Evolutionary conservation across 2,888 invertebrate species (phyloP).

Genomic region (Falcaria lacertinaria): DNA sequence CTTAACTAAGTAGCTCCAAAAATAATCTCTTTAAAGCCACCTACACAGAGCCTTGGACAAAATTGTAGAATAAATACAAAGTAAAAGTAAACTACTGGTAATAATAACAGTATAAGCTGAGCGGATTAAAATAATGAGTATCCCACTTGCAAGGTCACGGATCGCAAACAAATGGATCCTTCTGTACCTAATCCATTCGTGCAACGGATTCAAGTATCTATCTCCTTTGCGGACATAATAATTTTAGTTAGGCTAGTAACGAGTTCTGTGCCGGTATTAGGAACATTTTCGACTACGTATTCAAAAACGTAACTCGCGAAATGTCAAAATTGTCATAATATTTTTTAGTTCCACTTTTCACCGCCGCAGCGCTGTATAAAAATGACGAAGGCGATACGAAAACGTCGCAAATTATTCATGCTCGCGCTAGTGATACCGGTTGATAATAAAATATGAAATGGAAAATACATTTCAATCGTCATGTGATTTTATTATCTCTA

Average conservation of each 20-base stretch:
- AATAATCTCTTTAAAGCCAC: too few species aligned
- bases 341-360: too few species aligned
- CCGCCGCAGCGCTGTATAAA: too few species aligned
- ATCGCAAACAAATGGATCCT: constrained; percentile 45
- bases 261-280: too few species aligned
- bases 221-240: constrained; percentile 34
- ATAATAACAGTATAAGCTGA: constrained; percentile 9
- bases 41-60: too few species aligned
- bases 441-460: background rate
- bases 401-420: too few species aligned
- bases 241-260: constrained; percentile 28
- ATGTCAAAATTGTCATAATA: too few species aligned
- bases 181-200: constrained; percentile 39
- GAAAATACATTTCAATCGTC: background rate
- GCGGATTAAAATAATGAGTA: constrained; percentile 40
- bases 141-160: constrained; percentile 47
- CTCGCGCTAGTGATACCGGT: constrained; percentile 3
- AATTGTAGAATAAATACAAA: too few species aligned
- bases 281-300: too few species aligned
- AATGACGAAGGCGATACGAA: too few species aligned
- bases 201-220: constrained; percentile 38
- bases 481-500: background rate
- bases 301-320: too few species aligned
- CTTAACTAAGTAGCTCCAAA: too few species aligned
- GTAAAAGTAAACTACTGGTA: constrained; percentile 15